phyloP scores from a whole-genome alignment of 1,140 invertebrate species.

The Camponotus floridanus region DNA sequence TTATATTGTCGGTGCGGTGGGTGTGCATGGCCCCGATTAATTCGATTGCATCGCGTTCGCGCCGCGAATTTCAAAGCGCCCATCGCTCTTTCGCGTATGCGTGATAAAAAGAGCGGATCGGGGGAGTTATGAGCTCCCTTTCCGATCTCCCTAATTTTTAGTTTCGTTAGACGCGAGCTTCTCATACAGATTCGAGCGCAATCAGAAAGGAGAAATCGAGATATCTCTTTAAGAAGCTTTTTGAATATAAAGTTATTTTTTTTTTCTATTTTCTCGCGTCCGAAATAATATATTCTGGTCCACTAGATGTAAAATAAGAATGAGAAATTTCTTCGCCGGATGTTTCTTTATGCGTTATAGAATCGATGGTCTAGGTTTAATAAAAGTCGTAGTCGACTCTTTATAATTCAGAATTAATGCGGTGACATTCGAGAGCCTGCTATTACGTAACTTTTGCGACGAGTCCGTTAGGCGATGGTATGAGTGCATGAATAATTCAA shows the following conservation, averaged over 20 bases:
- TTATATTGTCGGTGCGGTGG: conserved; percentile 53
- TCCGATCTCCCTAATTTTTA: conserved; percentile 48
- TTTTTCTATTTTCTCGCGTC: background rate
- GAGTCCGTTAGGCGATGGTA: conserved; percentile 7
- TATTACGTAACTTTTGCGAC: conserved; percentile 43
- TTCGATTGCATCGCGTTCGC: conserved; percentile 58
- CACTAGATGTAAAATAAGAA: conserved; percentile 10
- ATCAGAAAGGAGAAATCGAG: background rate
- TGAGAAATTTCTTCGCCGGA: background rate
- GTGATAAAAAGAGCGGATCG: conserved; percentile 51
- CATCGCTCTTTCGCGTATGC: conserved; percentile 30
- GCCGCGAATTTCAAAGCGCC: conserved; percentile 60
- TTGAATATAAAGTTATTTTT: background rate
- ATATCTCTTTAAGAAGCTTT: background rate
- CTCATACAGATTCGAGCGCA: background rate
- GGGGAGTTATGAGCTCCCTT: conserved; percentile 36
- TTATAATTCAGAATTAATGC: conserved; percentile 55
- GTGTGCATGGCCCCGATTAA: conserved; percentile 48
- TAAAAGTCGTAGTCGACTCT: conserved; percentile 39
- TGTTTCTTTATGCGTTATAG: background rate
- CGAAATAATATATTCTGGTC: background rate
- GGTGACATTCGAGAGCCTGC: conserved; percentile 41
- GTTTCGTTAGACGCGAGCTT: conserved; percentile 26
- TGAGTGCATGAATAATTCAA: conserved; percentile 54
- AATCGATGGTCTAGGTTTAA: conserved; percentile 42